Conservation (phyloP, 1,140 invertebrate genomes). For the Monochamus saltuarius region DNA sequence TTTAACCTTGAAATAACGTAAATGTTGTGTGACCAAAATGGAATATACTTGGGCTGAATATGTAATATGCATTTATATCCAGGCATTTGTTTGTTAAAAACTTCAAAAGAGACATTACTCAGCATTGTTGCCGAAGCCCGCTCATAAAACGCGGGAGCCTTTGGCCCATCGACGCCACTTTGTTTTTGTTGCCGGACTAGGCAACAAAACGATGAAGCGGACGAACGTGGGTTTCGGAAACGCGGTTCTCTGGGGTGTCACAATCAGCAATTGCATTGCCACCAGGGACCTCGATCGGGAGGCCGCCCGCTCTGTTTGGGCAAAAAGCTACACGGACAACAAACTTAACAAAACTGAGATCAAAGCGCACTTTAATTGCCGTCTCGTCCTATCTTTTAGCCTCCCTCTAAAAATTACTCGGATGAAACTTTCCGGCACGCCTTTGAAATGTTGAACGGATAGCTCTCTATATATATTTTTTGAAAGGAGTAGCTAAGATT, state of each 20-base stretch:
- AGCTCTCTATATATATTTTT: too few relatives aligned
- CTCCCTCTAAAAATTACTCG: conserved; percentile 4
- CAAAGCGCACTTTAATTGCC: conserved; percentile 14
- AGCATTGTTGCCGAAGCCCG: too few relatives aligned
- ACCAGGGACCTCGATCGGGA: conserved; percentile 11
- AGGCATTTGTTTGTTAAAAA: too few relatives aligned
- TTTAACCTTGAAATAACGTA: too few relatives aligned
- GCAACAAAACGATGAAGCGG: background rate
- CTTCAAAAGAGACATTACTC: too few relatives aligned
- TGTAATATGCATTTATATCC: too few relatives aligned
- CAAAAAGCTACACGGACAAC: conserved; percentile 19
- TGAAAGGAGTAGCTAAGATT: too few relatives aligned
- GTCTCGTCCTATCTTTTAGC: background rate
- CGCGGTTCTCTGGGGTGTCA: conserved; percentile 19
- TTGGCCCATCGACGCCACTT: background rate
- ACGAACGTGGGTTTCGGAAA: conserved; percentile 1
- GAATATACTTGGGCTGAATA: too few relatives aligned
- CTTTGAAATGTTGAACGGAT: too few relatives aligned
- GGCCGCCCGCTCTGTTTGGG: conserved; percentile 9
- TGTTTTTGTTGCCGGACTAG: conserved; percentile 5
- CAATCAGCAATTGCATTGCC: conserved; percentile 19
- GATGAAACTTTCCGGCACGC: background rate
- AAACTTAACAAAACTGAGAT: conserved; percentile 12
- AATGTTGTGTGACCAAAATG: too few relatives aligned
- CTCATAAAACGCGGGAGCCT: too few relatives aligned